A percentile compares a stretch with the other conserved stretches of the same genome.
phyloP scores from a whole-genome alignment of 2,888 invertebrate genomes.

The Aelia acuminata region DNA sequence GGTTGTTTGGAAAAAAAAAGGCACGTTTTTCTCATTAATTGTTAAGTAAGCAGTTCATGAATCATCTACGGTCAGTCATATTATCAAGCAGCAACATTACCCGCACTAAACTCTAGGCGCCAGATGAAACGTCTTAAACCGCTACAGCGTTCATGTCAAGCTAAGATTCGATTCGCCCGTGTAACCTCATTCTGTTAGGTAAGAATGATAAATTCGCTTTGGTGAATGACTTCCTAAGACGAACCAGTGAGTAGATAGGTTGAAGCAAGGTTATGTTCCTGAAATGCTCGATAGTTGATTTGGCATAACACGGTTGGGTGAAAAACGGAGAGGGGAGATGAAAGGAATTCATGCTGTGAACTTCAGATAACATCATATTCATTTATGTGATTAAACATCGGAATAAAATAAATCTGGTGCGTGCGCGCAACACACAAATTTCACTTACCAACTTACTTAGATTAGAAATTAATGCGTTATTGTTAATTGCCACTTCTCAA shows the following conservation, averaged over 20 bases:
- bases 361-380: too few species aligned
- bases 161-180: not conserved
- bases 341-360: too few species aligned
- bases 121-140: not conserved
- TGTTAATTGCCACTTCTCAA: too few species aligned
- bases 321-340: not conserved
- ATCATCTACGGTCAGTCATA: not conserved
- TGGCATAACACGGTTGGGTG: not conserved
- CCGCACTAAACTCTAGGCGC: not conserved
- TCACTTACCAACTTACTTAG: too few species aligned
- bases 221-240: not conserved
- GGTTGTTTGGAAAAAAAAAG: too few species aligned
- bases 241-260: not conserved
- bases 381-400: too few species aligned
- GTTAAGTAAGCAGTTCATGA: too few species aligned
- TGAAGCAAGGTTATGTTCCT: not conserved
- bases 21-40: too few species aligned
- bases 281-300: not conserved
- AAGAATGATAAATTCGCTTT: constrained; percentile 19
- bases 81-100: not conserved
- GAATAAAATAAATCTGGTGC: too few species aligned
- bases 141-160: constrained; percentile 1
- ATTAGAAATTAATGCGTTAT: too few species aligned
- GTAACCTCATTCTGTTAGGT: constrained; percentile 35
- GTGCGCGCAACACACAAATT: too few species aligned